Conservation (phyloP, 2,797 vertebrate species). For the Myotis findleyi region DNA sequence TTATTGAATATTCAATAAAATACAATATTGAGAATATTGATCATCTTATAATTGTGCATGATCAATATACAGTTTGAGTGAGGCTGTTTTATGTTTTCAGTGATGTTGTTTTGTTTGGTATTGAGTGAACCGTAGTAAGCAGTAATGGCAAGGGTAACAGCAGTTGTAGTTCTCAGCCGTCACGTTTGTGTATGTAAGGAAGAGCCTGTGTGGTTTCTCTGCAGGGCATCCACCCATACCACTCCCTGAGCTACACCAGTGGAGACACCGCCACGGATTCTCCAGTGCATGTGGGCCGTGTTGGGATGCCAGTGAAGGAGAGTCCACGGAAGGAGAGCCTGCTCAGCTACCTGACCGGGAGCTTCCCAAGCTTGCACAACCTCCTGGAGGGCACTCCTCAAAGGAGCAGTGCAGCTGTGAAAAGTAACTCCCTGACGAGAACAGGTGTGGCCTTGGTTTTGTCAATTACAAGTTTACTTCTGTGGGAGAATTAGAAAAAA, state of each 20-base stretch:
- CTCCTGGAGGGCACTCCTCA: constrained; percentile 96
- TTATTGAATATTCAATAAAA: background rate
- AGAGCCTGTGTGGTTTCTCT: background rate
- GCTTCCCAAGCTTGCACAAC: constrained; percentile 97
- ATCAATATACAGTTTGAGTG: background rate
- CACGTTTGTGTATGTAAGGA: background rate
- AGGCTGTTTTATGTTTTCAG: background rate
- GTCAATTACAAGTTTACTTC: background rate
- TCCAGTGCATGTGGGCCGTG: constrained; percentile 94
- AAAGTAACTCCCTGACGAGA: constrained; percentile 95
- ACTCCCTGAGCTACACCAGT: constrained; percentile 98
- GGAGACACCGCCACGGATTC: constrained; percentile 98
- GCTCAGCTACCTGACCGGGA: constrained; percentile 97
- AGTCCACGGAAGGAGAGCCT: constrained; percentile 98
- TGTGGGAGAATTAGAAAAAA: background rate
- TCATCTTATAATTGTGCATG: background rate
- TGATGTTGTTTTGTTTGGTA: background rate
- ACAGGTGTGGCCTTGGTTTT: constrained; percentile 89
- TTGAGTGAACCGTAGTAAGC: background rate
- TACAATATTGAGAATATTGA: background rate
- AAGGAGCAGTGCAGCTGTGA: constrained; percentile 90
- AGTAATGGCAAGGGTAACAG: background rate
- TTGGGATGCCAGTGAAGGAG: constrained; percentile 91
- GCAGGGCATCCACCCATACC: constrained; percentile 98
- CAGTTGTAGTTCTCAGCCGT: background rate